Percentiles rank a stretch among this genome's conserved stretches.
Conservation (phyloP, 2,797 vertebrate species). For the Ceyx erithaca region DNA sequence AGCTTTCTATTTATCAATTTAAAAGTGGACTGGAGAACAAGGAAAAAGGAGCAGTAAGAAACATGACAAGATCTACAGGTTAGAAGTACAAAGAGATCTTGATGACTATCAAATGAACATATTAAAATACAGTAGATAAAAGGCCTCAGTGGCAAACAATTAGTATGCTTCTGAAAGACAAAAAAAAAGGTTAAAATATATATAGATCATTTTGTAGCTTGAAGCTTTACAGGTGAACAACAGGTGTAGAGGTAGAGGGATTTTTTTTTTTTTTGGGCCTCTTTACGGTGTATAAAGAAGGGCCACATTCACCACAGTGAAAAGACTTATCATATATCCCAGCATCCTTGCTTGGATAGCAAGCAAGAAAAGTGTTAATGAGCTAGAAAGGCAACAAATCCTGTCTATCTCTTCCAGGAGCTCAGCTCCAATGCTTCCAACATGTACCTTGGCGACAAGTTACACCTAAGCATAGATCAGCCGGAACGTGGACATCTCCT, state of each 20-base stretch:
- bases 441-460: conserved; percentile 41
- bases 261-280: conserved; percentile 64
- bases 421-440: conserved; percentile 53
- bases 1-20: conserved; percentile 65
- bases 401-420: conserved; percentile 59
- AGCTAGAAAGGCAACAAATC: conserved; percentile 67
- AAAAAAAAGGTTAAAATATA: conserved; percentile 67
- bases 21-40: conserved; percentile 62
- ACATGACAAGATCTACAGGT: conserved; percentile 55
- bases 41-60: conserved; percentile 60
- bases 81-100: conserved; percentile 55
- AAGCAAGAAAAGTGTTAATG: conserved; percentile 64
- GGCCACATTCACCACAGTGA: conserved; percentile 73
- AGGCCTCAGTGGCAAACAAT: conserved; percentile 71
- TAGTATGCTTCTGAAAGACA: conserved; percentile 63
- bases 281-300: conserved; percentile 64
- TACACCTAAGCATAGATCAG: background rate
- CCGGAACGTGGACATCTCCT: background rate
- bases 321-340: conserved; percentile 69
- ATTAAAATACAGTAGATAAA: conserved; percentile 64
- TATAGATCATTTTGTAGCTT: conserved; percentile 49
- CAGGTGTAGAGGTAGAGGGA: conserved; percentile 70
- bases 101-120: conserved; percentile 71
- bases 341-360: conserved; percentile 68
- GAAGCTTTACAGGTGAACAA: conserved; percentile 69